A percentile compares a stretch with the other conserved stretches of the same genome.
Conservation (phyloP, 2,888 invertebrate genomes). For the Lepidocyrtinus sp. region DNA sequence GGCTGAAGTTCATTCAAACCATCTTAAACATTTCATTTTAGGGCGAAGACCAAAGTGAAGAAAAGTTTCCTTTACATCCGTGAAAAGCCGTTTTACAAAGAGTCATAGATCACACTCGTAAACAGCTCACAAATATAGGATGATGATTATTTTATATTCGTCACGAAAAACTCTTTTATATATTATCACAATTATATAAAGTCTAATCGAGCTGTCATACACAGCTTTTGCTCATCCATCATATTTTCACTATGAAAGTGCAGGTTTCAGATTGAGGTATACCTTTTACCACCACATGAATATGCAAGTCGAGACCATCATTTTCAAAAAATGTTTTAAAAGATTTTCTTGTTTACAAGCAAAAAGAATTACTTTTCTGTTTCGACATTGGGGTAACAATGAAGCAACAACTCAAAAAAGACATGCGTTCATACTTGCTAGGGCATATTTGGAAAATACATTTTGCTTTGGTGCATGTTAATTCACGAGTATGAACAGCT, state of each 20-base stretch:
- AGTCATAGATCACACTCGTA: neutral
- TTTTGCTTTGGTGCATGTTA: constrained; percentile 15
- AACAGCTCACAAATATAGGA: neutral
- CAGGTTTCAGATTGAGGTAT: neutral
- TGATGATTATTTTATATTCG: neutral
- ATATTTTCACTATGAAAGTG: constrained; percentile 30
- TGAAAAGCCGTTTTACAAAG: neutral
- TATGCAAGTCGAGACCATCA: neutral
- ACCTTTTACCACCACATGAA: neutral
- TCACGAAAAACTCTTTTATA: neutral
- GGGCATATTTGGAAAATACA: constrained; percentile 34
- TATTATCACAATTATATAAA: constrained; percentile 27
- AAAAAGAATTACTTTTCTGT: neutral
- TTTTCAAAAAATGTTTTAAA: neutral
- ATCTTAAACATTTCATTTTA: too few species aligned
- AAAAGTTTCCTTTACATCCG: neutral
- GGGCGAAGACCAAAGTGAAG: too few species aligned
- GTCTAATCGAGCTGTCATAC: constrained; percentile 45
- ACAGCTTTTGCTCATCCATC: constrained; percentile 36
- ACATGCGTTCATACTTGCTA: neutral
- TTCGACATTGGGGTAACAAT: neutral
- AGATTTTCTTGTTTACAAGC: neutral
- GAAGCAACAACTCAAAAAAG: neutral
- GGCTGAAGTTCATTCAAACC: neutral
- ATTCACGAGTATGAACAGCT: neutral